phyloP scores from a whole-genome alignment of 2,888 invertebrate species.

The Ceriagrion tenellum region DNA sequence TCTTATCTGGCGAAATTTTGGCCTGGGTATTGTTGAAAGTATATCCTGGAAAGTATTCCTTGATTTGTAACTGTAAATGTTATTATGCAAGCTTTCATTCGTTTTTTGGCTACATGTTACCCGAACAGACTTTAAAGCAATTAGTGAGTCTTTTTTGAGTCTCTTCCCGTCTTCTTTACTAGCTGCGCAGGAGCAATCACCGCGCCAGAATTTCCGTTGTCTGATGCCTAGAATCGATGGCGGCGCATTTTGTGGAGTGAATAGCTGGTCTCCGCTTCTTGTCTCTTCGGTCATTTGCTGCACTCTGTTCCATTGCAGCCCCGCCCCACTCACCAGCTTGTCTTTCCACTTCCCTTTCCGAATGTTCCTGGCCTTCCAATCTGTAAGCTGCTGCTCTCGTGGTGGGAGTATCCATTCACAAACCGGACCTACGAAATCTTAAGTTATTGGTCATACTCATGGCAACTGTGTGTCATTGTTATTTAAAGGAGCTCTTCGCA shows the following conservation, averaged over 20 bases:
- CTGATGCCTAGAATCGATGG: neutral
- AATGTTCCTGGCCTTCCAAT: constrained; percentile 62
- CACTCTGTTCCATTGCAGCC: constrained; percentile 46
- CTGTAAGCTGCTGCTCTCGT: neutral
- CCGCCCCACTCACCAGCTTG: constrained; percentile 68
- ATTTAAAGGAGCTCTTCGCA: too few species aligned
- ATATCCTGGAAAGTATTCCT: too few species aligned
- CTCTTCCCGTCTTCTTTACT: too few species aligned
- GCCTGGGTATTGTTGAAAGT: too few species aligned
- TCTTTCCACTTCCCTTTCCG: constrained; percentile 69
- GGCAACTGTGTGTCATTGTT: too few species aligned
- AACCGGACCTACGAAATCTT: constrained; percentile 5
- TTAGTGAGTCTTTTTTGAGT: too few species aligned
- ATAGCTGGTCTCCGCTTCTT: neutral
- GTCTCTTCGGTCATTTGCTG: neutral
- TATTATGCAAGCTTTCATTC: too few species aligned
- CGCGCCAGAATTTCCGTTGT: neutral
- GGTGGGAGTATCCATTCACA: constrained; percentile 49
- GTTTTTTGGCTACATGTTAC: too few species aligned
- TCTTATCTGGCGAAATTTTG: too few species aligned
- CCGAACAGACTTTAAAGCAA: too few species aligned
- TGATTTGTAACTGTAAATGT: too few species aligned
- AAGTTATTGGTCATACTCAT: constrained; percentile 11
- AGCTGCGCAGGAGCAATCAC: neutral
- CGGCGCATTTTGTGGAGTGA: neutral